These are phyloP conservation scores for Tadarida brasiliensis DNA, from an alignment of 2,797 vertebrate genomes.

Conservation along the genomic window DNA sequence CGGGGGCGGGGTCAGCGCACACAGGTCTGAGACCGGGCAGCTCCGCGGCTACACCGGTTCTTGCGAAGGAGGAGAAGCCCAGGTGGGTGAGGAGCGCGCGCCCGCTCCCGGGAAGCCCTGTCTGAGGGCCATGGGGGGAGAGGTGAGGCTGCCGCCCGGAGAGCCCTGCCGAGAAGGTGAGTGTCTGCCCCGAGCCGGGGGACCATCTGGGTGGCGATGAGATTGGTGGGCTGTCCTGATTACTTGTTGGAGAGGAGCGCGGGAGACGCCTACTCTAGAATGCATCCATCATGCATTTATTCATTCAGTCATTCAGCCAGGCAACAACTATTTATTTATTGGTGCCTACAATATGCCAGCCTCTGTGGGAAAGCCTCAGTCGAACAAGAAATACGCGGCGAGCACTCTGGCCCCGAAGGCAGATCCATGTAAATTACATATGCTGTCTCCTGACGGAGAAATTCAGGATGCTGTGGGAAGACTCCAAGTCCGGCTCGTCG, in stretches of 20 bases:
- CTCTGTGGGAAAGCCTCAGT: neutral
- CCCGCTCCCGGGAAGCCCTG: neutral
- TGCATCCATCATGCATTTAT: neutral
- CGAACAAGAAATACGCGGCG: neutral
- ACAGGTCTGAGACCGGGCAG: accelerated
- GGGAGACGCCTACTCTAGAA: neutral
- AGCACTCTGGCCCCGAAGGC: neutral
- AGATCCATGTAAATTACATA: neutral
- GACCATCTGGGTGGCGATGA: neutral
- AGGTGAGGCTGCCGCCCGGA: constrained; percentile 67
- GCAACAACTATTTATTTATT: neutral
- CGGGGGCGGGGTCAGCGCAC: neutral
- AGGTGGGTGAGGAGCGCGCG: neutral
- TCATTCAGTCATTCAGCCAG: neutral
- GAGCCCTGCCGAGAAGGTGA: constrained; percentile 80
- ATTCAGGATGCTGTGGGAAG: neutral
- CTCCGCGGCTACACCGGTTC: accelerated
- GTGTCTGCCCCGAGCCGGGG: neutral
- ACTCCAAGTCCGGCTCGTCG: neutral
- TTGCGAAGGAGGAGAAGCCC: neutral
- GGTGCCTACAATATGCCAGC: neutral
- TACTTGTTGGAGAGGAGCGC: neutral
- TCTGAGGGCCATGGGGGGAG: constrained; percentile 67
- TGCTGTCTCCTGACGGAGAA: neutral
- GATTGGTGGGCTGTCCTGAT: neutral